These are phyloP conservation scores for Plutella xylostella DNA, from an alignment of 2,888 invertebrate genomes.

Conservation along the genomic window DNA sequence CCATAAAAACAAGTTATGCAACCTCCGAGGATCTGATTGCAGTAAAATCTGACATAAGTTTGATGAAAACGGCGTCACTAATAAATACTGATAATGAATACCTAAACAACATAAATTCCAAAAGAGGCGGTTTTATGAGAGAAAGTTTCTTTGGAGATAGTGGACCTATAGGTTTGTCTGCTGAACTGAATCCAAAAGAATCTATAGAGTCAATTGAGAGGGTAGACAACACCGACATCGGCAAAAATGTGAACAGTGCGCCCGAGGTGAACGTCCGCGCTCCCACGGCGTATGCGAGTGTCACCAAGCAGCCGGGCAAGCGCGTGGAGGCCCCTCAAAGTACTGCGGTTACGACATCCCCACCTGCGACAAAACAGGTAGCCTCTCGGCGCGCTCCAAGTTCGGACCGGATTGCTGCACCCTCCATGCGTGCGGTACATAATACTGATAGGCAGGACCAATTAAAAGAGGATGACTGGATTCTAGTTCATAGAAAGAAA, in stretches of 20 bases:
- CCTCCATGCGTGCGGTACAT: no score
- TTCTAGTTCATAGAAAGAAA: neutral
- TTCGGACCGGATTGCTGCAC: no score
- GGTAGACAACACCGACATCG: no score
- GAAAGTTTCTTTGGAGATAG: no score
- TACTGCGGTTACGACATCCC: neutral
- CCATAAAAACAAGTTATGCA: neutral
- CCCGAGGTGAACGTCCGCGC: no score
- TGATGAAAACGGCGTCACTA: no score
- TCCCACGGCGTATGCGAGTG: no score
- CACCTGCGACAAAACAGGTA: neutral
- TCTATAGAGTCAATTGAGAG: no score
- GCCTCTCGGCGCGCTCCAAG: neutral
- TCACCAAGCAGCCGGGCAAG: no score
- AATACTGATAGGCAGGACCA: neutral
- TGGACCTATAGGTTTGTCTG: no score
- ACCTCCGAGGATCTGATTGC: neutral
- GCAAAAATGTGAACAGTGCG: no score
- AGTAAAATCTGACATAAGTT: neutral
- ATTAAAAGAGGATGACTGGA: neutral
- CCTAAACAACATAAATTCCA: neutral
- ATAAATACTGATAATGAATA: neutral
- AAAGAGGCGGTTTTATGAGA: neutral
- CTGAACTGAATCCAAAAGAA: no score
- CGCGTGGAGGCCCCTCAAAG: neutral